Percentiles rank a stretch among this genome's conserved stretches.
phyloP scores from a whole-genome alignment of 2,113 vertebrate species.

The Athene cunicularia region DNA sequence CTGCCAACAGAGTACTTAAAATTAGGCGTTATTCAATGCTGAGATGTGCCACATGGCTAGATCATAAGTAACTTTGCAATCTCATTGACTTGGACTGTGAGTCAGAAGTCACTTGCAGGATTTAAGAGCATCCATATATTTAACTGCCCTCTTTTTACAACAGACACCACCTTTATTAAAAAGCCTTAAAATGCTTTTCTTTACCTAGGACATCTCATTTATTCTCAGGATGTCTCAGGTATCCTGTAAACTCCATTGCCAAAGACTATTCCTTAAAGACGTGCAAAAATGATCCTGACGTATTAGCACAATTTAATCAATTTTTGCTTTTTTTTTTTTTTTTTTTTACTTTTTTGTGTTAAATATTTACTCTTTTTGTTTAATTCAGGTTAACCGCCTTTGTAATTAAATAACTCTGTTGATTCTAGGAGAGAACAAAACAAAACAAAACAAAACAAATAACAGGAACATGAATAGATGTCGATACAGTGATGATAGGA shows the following conservation, averaged over 20 bases:
- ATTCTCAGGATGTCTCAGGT: background rate
- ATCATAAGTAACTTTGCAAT: background rate
- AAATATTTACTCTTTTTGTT: background rate
- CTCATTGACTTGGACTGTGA: background rate
- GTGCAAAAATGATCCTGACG: background rate
- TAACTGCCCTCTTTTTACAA: background rate
- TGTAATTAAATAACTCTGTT: background rate
- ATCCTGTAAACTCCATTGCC: background rate
- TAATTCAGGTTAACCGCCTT: background rate
- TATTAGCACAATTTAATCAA: background rate
- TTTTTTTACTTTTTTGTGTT: background rate
- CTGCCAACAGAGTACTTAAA: background rate
- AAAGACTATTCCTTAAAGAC: background rate
- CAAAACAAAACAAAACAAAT: background rate
- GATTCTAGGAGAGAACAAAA: background rate
- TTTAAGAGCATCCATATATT: conserved; percentile 19
- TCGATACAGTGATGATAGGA: fast-evolving
- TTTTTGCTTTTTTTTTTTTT: background rate
- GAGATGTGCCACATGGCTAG: background rate
- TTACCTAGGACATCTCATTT: background rate
- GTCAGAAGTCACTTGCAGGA: conserved; percentile 11
- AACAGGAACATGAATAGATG: background rate
- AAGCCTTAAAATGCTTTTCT: background rate
- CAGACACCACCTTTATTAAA: background rate
- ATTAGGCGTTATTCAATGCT: background rate